phyloP scores from a whole-genome alignment of 2,888 invertebrate species.

The Furcula furcula region DNA sequence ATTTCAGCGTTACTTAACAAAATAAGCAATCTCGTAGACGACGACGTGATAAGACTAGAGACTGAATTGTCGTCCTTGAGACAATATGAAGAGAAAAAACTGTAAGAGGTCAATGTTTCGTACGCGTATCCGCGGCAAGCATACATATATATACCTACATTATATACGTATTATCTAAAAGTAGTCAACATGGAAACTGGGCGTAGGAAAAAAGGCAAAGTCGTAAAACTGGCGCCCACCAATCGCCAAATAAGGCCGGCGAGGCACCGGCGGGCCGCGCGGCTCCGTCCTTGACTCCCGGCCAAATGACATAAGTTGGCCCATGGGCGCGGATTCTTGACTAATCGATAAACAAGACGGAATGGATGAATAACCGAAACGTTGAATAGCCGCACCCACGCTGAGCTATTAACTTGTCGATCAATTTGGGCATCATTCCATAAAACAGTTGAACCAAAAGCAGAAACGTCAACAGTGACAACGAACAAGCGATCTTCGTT shows the following conservation, averaged over 20 bases:
- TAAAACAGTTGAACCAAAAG: constrained; percentile 44
- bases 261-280: constrained; percentile 67
- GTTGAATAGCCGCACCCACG: constrained; percentile 65
- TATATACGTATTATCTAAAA: constrained; percentile 61
- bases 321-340: constrained; percentile 78
- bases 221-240: constrained; percentile 81
- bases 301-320: constrained; percentile 81
- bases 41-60: constrained; percentile 35
- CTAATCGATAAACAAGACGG: constrained; percentile 77
- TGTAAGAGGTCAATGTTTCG: constrained; percentile 54
- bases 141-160: no score
- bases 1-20: constrained; percentile 25
- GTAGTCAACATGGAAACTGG: constrained; percentile 67
- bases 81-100: constrained; percentile 43
- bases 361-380: constrained; percentile 64
- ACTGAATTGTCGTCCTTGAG: constrained; percentile 43
- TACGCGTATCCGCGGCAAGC: constrained; percentile 50
- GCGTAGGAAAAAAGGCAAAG: constrained; percentile 76
- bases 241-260: constrained; percentile 79
- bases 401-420: constrained; percentile 57
- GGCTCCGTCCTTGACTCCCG: constrained; percentile 76
- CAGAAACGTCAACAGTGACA: constrained; percentile 24
- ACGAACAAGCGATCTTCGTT: no score
- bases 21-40: constrained; percentile 35
- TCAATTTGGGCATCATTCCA: constrained; percentile 61